Conservation (phyloP, 1,140 invertebrate species). For the Diabrotica undecimpunctata region DNA sequence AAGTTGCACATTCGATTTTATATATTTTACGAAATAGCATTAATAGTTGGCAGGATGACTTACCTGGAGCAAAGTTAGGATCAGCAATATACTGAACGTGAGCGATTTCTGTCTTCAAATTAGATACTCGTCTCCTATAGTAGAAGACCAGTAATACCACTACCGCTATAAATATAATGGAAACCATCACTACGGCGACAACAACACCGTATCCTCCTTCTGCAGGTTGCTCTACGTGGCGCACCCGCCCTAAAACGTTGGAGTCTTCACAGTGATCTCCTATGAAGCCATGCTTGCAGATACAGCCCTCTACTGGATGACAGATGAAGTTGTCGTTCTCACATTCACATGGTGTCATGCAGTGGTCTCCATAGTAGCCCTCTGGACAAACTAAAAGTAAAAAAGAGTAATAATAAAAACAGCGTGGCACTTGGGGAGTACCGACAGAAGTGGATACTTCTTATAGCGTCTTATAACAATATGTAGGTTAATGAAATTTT, state of each 20-base stretch:
- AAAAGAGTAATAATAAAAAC: neutral
- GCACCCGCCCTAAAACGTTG: slow-evolving; percentile 28
- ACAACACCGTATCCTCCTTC: slow-evolving; percentile 39
- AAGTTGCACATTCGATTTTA: too few species aligned
- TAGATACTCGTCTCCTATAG: slow-evolving; percentile 70
- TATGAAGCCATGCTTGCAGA: slow-evolving; percentile 71
- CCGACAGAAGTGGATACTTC: too few species aligned
- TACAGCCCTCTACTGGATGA: slow-evolving; percentile 75
- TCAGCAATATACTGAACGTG: slow-evolving; percentile 89
- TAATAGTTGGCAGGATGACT: neutral
- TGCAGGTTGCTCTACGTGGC: slow-evolving; percentile 10
- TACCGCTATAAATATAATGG: slow-evolving; percentile 62
- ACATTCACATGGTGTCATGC: slow-evolving; percentile 77
- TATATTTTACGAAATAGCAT: too few species aligned
- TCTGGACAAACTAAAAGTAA: slow-evolving; percentile 74
- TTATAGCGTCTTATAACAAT: too few species aligned
- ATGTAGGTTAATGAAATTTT: too few species aligned
- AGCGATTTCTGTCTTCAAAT: slow-evolving; percentile 79
- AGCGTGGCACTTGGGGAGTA: too few species aligned
- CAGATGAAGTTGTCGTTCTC: slow-evolving; percentile 74
- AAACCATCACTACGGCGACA: slow-evolving; percentile 63
- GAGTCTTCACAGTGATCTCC: slow-evolving; percentile 59
- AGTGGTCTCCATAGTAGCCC: slow-evolving; percentile 85
- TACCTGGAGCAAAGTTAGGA: slow-evolving; percentile 52
- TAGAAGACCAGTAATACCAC: slow-evolving; percentile 66